Evolutionary conservation across 1,140 invertebrate species (phyloP).

Genomic region (Polypedilum pembai): DNA sequence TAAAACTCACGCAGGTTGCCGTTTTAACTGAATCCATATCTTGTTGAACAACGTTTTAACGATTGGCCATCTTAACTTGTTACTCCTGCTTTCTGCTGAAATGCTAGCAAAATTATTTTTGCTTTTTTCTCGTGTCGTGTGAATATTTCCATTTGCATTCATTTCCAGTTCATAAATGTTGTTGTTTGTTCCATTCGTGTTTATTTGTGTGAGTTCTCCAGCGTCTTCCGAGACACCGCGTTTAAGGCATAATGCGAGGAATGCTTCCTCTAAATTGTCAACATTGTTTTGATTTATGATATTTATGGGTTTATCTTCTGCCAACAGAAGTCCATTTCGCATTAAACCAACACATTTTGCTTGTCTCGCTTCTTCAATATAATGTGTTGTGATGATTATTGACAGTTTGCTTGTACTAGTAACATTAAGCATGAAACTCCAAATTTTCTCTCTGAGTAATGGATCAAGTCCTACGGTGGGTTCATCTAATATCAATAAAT

Average conservation of each 20-base stretch:
- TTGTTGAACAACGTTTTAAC: slow-evolving; percentile 48
- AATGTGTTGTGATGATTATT: slow-evolving; percentile 82
- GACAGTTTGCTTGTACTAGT: slow-evolving; percentile 54
- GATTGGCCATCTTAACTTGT: slow-evolving; percentile 37
- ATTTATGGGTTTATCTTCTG: slow-evolving; percentile 64
- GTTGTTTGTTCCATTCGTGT: neutral
- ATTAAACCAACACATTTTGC: slow-evolving; percentile 74
- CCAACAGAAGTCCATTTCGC: slow-evolving; percentile 68
- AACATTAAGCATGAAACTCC: slow-evolving; percentile 68
- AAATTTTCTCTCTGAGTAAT: slow-evolving; percentile 73
- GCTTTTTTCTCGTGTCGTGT: neutral
- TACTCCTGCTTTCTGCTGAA: neutral
- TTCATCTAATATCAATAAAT: slow-evolving; percentile 78
- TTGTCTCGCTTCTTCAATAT: slow-evolving; percentile 79
- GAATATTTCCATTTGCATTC: neutral
- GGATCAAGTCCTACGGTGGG: slow-evolving; percentile 84
- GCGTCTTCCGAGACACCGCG: slow-evolving; percentile 39
- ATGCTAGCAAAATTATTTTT: neutral
- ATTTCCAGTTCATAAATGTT: neutral
- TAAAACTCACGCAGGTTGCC: slow-evolving; percentile 55
- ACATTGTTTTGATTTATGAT: slow-evolving; percentile 51
- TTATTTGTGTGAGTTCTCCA: slow-evolving; percentile 26
- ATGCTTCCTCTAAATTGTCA: slow-evolving; percentile 59
- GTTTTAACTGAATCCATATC: slow-evolving; percentile 54
- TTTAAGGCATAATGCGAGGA: slow-evolving; percentile 53